A percentile compares a stretch with the other conserved stretches of the same genome.
Conservation (phyloP, 2,888 invertebrate species). For the Dicycla oo region DNA sequence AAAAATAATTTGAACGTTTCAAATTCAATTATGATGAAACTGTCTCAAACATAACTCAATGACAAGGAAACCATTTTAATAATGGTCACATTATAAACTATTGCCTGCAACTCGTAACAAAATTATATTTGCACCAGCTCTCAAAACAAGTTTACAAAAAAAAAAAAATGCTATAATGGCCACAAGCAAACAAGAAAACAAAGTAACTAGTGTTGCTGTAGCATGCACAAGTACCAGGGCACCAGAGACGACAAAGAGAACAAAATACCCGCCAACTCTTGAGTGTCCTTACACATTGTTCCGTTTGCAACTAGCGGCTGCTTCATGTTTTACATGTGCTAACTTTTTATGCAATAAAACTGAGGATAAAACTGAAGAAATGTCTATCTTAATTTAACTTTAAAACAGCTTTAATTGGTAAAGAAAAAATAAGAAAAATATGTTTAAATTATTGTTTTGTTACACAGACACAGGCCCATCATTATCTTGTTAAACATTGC, state of each 20-base stretch:
- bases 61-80: neutral
- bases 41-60: neutral
- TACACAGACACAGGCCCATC: too few relatives aligned
- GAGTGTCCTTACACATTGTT: conserved; percentile 78
- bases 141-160: conserved; percentile 25
- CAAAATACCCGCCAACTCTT: conserved; percentile 71
- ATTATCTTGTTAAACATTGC: too few relatives aligned
- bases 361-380: conserved; percentile 9
- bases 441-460: too few relatives aligned
- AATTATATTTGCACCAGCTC: conserved; percentile 6
- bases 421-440: neutral
- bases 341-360: conserved; percentile 33
- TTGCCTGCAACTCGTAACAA: neutral
- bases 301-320: conserved; percentile 65
- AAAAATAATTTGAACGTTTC: neutral
- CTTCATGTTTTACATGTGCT: conserved; percentile 33
- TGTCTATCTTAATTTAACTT: neutral
- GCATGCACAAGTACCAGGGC: conserved; percentile 76
- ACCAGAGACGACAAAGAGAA: conserved; percentile 79
- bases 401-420: neutral
- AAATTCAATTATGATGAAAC: neutral
- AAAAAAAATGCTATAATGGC: conserved; percentile 49
- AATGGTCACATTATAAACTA: neutral
- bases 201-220: conserved; percentile 66
- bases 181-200: conserved; percentile 71